Evolutionary conservation across 2,888 invertebrate genomes (phyloP), one percentile per base, ranked within the genome.

Genomic region (Ceriagrion tenellum): DNA sequence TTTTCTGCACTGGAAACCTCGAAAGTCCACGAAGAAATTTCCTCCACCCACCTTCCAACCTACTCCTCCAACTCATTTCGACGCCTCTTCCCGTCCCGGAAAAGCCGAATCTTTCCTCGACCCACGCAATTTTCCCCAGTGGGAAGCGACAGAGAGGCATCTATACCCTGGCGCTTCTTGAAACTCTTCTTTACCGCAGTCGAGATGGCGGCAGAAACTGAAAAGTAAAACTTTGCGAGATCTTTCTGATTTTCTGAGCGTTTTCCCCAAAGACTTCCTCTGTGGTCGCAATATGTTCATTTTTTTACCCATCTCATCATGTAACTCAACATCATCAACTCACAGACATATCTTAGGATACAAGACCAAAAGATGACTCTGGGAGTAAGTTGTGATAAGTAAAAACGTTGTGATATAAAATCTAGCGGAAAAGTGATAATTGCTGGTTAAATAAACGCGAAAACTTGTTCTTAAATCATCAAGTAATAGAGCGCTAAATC

Each of bases 61-160:
- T 12, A 59, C 26, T 81, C n/a, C n/a, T 81, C 10, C 89, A 88
- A n/a, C n/a, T 89, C 89, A 55, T 55, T 55, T n/a, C 89, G 12
- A 12, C n/a, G 26, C 89, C 55, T 55, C 89, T 26, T 55, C 40
- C 55, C 35, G 69, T 12, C 23, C 63, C 91, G 63, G 35, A 13
- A 20, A 59, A 93, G 20, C 47, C 26, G 26, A 35, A n/a, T 47
- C 59, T 63, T 91, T 59, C 63, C 91, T 13, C 16, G 20, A 23
- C 69, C 47, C 93, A 69, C 59, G 59, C 93, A 93, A 93, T 93
- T 93, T 93, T 93, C 69, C 69, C 69, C 69, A 69, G 35, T n/a
- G 81, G 35, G 12, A 10, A 35, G 35, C 35, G 35, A 35, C 6
- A 81, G 69, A 3, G 69, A 47, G 47, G 47, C 69, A 23, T 69